Percentiles rank a stretch among this genome's conserved stretches.
Conservation (phyloP, 1,140 invertebrate genomes). For the Drosophila insularis region DNA sequence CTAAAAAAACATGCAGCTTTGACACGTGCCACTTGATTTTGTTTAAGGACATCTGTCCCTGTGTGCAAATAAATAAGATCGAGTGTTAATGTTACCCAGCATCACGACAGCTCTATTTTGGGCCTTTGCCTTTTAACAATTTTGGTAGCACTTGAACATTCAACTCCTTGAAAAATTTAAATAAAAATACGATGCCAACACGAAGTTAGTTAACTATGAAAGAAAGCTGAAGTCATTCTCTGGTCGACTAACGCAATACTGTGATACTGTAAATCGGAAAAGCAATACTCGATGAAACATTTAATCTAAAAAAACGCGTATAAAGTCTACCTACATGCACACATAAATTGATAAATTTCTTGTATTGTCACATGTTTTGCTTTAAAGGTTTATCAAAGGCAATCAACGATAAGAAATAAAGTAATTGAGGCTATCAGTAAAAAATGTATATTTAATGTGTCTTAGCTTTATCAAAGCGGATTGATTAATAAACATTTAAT, state of each 20-base stretch:
- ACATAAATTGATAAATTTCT: slow-evolving; percentile 4
- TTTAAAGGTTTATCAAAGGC: slow-evolving; percentile 11
- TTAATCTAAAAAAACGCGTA: slow-evolving; percentile 3
- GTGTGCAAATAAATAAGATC: no score
- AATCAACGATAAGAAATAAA: slow-evolving; percentile 11
- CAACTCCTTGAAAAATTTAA: background rate
- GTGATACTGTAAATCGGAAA: slow-evolving; percentile 1
- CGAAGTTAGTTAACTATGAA: background rate
- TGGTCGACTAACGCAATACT: slow-evolving; percentile 5
- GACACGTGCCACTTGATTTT: background rate
- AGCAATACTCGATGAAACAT: background rate
- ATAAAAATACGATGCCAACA: background rate
- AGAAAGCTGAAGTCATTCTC: background rate
- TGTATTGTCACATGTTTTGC: slow-evolving; percentile 11
- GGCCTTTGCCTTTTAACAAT: background rate
- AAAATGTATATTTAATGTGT: slow-evolving; percentile 12
- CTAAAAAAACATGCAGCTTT: no score
- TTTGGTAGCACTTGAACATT: background rate
- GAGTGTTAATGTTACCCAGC: background rate
- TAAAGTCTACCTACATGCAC: slow-evolving; percentile 5
- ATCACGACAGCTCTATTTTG: background rate
- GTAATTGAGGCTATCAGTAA: slow-evolving; percentile 9
- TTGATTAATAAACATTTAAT: slow-evolving; percentile 13
- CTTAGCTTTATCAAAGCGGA: slow-evolving; percentile 8
- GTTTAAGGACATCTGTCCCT: no score